These are phyloP conservation scores for Rhopalosiphum maidis DNA, from an alignment of 1,140 invertebrate genomes.

Conservation along the genomic window DNA sequence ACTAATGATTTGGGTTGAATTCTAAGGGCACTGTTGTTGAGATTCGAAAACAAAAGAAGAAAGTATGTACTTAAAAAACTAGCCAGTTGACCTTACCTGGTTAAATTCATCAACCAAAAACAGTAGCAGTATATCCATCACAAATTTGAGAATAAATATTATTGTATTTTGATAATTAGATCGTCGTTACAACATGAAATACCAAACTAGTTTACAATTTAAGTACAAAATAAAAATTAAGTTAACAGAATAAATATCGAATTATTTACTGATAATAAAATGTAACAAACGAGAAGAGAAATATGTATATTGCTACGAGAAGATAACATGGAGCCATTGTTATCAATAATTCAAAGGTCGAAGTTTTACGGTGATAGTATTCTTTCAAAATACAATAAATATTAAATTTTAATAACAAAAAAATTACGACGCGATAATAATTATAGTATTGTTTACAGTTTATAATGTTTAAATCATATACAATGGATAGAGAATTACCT, in stretches of 20 bases:
- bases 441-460: too few species aligned
- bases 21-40: neutral
- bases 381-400: too few species aligned
- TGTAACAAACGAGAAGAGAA: neutral
- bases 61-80: neutral
- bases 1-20: neutral
- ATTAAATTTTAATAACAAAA: too few species aligned
- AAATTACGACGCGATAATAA: too few species aligned
- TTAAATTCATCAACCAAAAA: neutral
- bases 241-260: neutral
- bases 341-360: too few species aligned
- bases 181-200: neutral
- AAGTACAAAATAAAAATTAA: neutral
- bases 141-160: neutral
- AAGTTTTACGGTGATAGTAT: too few species aligned
- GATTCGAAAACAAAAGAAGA: neutral
- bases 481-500: too few species aligned
- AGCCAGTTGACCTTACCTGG: neutral
- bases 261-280: neutral
- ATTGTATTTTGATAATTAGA: neutral
- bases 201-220: neutral
- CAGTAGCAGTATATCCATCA: neutral
- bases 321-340: too few species aligned
- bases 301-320: too few species aligned
- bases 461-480: too few species aligned